A percentile compares a stretch with the other conserved stretches of the same genome.
Conservation (phyloP, 2,113 vertebrate species). For the Centropristis striata region DNA sequence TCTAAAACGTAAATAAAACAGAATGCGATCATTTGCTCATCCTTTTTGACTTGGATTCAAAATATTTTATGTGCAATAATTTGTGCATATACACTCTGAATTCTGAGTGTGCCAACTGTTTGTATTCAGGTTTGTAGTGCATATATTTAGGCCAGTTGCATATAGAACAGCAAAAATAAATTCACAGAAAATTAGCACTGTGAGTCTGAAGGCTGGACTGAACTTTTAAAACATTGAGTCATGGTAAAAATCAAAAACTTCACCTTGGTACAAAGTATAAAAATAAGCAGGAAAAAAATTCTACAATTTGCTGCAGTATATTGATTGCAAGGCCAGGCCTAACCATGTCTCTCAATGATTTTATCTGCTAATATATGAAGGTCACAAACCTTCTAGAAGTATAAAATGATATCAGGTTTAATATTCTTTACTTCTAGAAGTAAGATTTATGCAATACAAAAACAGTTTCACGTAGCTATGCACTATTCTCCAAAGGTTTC, state of each 20-base stretch:
- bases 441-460: background rate
- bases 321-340: background rate
- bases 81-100: too few species aligned
- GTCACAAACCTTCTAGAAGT: background rate
- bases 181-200: background rate
- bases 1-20: too few species aligned
- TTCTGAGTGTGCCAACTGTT: too few species aligned
- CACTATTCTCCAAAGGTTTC: background rate
- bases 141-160: background rate
- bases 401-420: background rate
- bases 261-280: background rate
- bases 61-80: too few species aligned
- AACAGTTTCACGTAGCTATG: background rate
- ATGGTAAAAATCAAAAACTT: background rate
- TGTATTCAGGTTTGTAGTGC: background rate
- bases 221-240: background rate
- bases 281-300: background rate
- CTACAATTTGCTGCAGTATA: background rate
- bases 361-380: conserved; percentile 11
- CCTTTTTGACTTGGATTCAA: too few species aligned
- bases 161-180: background rate
- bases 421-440: background rate
- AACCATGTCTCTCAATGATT: background rate
- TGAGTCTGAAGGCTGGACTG: background rate
- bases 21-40: too few species aligned